These are phyloP conservation scores for Propithecus deckenii DNA, from an alignment of 2,797 vertebrate species.

Conservation along the genomic window DNA sequence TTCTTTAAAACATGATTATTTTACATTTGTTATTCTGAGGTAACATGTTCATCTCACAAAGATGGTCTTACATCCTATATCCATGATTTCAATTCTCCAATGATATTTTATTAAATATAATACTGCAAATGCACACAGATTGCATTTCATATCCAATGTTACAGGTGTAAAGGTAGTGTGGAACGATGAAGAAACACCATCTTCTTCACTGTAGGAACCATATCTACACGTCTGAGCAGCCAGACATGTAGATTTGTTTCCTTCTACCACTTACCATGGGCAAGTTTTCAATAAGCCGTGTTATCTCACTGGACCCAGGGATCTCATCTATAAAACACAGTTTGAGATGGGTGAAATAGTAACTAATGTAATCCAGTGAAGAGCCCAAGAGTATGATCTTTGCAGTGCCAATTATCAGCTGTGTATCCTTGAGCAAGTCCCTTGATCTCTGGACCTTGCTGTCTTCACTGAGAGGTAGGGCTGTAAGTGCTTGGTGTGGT, in stretches of 20 bases:
- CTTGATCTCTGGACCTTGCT: background rate
- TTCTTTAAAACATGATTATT: background rate
- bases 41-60: background rate
- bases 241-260: background rate
- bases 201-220: too few species aligned
- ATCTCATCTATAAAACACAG: background rate
- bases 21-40: background rate
- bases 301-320: background rate
- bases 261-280: background rate
- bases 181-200: background rate
- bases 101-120: background rate
- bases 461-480: background rate
- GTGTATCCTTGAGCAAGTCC: background rate
- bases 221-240: too few species aligned
- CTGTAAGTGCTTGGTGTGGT: background rate
- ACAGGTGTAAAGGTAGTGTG: background rate
- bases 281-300: background rate
- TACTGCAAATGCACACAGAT: background rate
- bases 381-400: background rate
- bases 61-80: background rate
- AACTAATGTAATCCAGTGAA: background rate
- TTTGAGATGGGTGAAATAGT: background rate
- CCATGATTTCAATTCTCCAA: background rate
- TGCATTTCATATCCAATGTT: background rate
- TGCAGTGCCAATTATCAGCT: background rate